A percentile compares a stretch with the other conserved stretches of the same genome.
Evolutionary conservation across 2,113 vertebrate genomes (phyloP).

Genomic region (Larimichthys crocea): DNA sequence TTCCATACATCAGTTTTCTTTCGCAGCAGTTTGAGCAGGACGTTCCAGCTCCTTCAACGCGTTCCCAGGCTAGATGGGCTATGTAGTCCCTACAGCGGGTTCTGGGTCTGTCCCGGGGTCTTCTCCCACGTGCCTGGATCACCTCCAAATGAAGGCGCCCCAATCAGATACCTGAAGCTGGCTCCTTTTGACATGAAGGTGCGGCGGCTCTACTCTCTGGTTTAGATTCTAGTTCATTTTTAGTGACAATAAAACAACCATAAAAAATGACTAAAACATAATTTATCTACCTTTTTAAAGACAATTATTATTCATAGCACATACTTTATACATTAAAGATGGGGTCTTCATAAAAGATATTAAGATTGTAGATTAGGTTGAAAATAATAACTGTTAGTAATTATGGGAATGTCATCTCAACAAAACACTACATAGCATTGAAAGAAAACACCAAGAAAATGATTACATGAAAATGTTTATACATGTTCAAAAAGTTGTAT

Average conservation of each 20-base stretch:
- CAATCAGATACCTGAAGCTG: too few relatives aligned
- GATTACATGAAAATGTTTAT: conserved; percentile 23
- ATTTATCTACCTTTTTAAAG: neutral
- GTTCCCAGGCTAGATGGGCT: too few relatives aligned
- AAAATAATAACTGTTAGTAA: neutral
- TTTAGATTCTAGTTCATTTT: neutral
- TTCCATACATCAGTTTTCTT: too few relatives aligned
- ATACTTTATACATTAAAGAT: neutral
- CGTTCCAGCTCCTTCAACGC: too few relatives aligned
- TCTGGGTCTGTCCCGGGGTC: too few relatives aligned
- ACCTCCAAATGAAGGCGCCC: too few relatives aligned
- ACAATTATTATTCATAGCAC: neutral
- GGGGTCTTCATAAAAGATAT: too few relatives aligned
- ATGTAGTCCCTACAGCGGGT: too few relatives aligned
- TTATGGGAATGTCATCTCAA: neutral
- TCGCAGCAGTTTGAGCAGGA: too few relatives aligned
- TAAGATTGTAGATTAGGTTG: too few relatives aligned
- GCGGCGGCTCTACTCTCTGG: neutral
- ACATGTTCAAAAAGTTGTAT: neutral
- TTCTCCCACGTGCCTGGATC: too few relatives aligned
- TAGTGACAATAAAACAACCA: neutral
- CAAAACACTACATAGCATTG: neutral
- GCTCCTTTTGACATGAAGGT: too few relatives aligned
- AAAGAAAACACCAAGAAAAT: neutral
- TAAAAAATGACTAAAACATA: neutral